Conservation (phyloP, 2,113 vertebrate species). For the Lasiurus borealis region DNA sequence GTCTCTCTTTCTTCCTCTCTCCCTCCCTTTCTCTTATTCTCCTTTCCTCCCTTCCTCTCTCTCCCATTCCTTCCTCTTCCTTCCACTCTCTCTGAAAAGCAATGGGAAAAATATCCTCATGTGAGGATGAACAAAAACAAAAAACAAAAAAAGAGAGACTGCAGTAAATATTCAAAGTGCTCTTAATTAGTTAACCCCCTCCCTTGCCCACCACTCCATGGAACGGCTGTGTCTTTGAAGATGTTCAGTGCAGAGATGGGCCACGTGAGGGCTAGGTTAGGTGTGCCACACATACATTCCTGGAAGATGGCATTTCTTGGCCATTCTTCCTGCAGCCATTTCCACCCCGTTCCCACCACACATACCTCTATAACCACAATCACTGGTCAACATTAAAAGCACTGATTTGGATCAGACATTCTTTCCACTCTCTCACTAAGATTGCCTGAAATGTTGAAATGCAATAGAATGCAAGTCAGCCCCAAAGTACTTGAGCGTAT, state of each 20-base stretch:
- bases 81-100: too few relatives aligned
- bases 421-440: not conserved
- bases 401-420: not conserved
- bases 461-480: not conserved
- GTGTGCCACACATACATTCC: not conserved
- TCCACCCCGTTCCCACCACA: not conserved
- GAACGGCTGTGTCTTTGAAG: not conserved
- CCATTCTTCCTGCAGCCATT: not conserved
- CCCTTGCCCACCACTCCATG: not conserved
- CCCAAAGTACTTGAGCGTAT: not conserved
- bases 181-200: not conserved
- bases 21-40: too few relatives aligned
- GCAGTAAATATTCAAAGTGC: not conserved
- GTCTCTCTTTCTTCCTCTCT: too few relatives aligned
- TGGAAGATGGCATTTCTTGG: not conserved
- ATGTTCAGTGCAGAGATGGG: not conserved
- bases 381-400: not conserved
- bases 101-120: too few relatives aligned
- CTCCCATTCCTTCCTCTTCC: too few relatives aligned
- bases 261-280: not conserved
- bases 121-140: too few relatives aligned
- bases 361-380: not conserved
- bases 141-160: not conserved
- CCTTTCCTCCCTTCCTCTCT: too few relatives aligned
- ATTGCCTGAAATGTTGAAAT: slow-evolving; percentile 21